Evolutionary conservation across 1,140 invertebrate species (phyloP), one percentile per base, ranked within the genome.

Genomic region (Drosophila ohnishii): DNA sequence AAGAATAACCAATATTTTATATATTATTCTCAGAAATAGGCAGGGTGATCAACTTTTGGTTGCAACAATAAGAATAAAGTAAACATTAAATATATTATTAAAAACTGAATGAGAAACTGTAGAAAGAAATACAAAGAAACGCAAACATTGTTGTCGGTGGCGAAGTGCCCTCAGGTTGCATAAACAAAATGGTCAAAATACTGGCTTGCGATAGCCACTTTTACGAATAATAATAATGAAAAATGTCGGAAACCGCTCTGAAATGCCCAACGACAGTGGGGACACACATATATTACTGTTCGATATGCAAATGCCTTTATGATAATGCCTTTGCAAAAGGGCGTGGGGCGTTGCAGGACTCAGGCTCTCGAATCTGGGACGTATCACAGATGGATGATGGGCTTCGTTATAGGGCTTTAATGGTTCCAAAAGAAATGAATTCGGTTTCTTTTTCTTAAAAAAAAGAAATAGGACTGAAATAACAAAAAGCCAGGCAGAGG

Each of bases 251-350:
- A 53, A 44, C 48, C 48, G 37, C 37, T 64, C 30, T 42, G 48
- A 37, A 47, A 63, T 19, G 47, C 19, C 47, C 65, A 64, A 32
- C 44, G 32, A 56, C 50, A 22, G 13, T n/a, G 51, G 51, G 30
- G 55, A 42, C 16, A 66, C 45, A 65, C 57, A 48, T 66, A 48
- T 59, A 51, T 67, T 50, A 37, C 32, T 65, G 45, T 51, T 53
- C 65, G 65, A 69, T 69, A 69, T 69, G 65, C 65, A 69, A 69
- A 69, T 55, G 60, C 30, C 51, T 55, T 65, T 65, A 69, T 65
- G 47, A 65, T 69, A 69, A 69, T 69, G 65, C 22, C 58, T 51
- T 69, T 65, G 47, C 32, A 64, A 45, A 69, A 37, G 22, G 51
- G 34, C 19, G 32, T 10, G 62, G 63, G 37, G 47, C 32, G 19